phyloP scores from a whole-genome alignment of 2,888 invertebrate genomes.

The Micoletzkya japonica region DNA sequence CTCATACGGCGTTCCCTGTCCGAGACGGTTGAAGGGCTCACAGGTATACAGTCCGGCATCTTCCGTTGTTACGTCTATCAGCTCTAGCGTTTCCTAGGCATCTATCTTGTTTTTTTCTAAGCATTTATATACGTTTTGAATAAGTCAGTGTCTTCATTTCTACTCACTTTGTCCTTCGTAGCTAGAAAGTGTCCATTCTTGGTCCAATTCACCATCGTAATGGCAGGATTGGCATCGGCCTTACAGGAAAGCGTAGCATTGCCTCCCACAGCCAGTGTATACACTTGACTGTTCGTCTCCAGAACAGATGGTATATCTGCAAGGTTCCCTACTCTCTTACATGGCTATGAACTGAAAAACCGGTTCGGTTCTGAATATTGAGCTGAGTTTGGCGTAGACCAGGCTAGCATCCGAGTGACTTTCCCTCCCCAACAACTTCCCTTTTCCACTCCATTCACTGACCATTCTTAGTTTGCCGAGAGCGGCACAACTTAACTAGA shows the following conservation, averaged over 20 bases:
- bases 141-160: background rate
- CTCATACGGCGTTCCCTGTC: slow-evolving; percentile 50
- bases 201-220: slow-evolving; percentile 50
- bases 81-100: slow-evolving; percentile 15
- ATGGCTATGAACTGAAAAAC: background rate
- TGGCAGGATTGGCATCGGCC: slow-evolving; percentile 59
- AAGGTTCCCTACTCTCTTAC: too few species aligned
- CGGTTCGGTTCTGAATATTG: too few species aligned
- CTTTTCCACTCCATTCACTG: too few species aligned
- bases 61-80: slow-evolving; percentile 20
- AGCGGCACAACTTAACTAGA: too few species aligned
- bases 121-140: background rate
- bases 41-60: slow-evolving; percentile 58
- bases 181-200: slow-evolving; percentile 53
- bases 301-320: slow-evolving; percentile 45
- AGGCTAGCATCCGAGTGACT: too few species aligned
- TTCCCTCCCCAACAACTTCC: too few species aligned
- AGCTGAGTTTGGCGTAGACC: too few species aligned
- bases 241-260: slow-evolving; percentile 46
- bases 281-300: slow-evolving; percentile 42
- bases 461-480: too few species aligned
- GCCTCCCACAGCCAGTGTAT: slow-evolving; percentile 44
- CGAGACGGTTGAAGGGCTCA: slow-evolving; percentile 52
- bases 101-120: background rate
- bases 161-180: slow-evolving; percentile 30